Base-by-base conservation (phyloP, 2,797 vertebrate genomes). In the Paramormyrops hopkinsi region DNA sequence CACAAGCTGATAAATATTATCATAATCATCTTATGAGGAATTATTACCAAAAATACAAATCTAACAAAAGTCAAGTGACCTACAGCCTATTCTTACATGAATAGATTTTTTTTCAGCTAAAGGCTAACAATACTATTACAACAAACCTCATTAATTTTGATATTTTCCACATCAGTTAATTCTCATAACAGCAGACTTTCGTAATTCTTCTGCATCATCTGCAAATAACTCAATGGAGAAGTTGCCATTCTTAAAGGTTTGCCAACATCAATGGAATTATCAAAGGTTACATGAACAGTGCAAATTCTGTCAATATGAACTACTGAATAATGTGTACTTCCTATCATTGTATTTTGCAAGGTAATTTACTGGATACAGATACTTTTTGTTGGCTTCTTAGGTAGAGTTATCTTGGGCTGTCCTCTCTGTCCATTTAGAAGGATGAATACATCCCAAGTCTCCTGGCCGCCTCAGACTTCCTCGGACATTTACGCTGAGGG, bases 371-470 rank as follows among this genome's bases (percentile, higher is more conserved):
- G 76, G 41, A 82, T 44, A 46, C 7, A 46, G 37, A 46, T n/a
- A 22, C 19, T 25, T 59, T 29, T 62, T 65, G 8, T 29, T 88
- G 17, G 44, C 59, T 65, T 44, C 14, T 14, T 46, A 22, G 33
- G 33, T 14, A 22, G 12, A 29, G 19, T 29, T 41, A 19, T 86
- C 59, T 51, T 37, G 46, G 65, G 22, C 12, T n/a, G 29, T 65
- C 37, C 8, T 88, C 44, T 4, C 7, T 65, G 48, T 56, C 44
- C 62, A 84, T n/a, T 96, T 91, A 97, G 41, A 93, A 92, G 50
- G 96, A 96, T 8, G 96, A 96, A 9, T 98, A 98, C 79, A 98
- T 93, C 1, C 98, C 97, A 73, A 98, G 96, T 89, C 90, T 96
- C 86, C 93, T 93, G 88, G 97, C 97, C 0, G 97, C 95, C 92